Conservation (phyloP, 2,113 vertebrate genomes). For the Marmota monax region DNA sequence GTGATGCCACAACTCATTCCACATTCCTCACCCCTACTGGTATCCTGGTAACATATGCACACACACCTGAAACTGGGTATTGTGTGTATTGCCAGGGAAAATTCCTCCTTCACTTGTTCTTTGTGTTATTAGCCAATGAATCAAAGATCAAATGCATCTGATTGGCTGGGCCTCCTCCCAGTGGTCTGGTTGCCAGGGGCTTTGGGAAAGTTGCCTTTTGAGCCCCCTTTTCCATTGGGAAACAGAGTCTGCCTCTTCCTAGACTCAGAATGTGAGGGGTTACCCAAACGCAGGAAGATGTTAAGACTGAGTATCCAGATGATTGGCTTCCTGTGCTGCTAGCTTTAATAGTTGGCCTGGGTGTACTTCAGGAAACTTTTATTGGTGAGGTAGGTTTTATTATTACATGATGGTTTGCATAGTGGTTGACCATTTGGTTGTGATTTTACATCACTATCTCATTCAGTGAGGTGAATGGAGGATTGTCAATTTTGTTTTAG, state of each 20-base stretch:
- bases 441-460: background rate
- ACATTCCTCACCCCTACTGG: accelerated
- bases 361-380: background rate
- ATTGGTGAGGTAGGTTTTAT: background rate
- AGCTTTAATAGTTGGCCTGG: background rate
- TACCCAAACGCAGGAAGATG: background rate
- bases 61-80: background rate
- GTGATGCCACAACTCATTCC: accelerated
- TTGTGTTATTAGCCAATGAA: background rate
- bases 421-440: background rate
- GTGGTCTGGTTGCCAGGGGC: background rate
- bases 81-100: background rate
- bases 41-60: accelerated
- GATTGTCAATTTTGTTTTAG: too few relatives aligned
- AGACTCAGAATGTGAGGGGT: background rate
- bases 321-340: accelerated
- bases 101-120: background rate
- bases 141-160: background rate
- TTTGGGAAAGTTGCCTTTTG: background rate
- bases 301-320: background rate
- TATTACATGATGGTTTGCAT: background rate
- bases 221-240: background rate
- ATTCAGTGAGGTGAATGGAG: background rate
- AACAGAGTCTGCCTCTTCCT: background rate
- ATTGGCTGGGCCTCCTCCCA: background rate